Conservation (phyloP, 1,140 invertebrate genomes). For the Eurosta solidaginis region DNA sequence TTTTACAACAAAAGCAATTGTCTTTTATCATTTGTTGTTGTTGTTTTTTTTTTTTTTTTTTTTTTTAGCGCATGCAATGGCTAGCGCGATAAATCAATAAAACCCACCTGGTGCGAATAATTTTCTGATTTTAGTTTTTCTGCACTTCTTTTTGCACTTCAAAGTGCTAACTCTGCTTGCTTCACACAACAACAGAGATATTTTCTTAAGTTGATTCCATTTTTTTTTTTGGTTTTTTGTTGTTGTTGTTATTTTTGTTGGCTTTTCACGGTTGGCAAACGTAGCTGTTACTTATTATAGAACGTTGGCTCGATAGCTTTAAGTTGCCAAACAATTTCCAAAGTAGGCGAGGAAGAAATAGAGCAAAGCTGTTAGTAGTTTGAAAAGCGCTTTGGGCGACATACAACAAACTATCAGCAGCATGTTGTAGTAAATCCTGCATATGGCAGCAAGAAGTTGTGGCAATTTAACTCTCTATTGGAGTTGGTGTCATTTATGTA, state of each 20-base stretch:
- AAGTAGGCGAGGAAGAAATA: neutral
- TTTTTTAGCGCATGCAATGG: slow-evolving; percentile 5
- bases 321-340: neutral
- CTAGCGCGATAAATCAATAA: slow-evolving; percentile 33
- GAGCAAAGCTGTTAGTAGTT: slow-evolving; percentile 3
- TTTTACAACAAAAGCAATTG: neutral
- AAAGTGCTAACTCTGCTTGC: neutral
- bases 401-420: slow-evolving; percentile 17
- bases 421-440: slow-evolving; percentile 19
- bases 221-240: neutral
- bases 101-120: slow-evolving; percentile 35
- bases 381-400: slow-evolving; percentile 14
- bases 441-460: slow-evolving; percentile 20
- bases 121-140: slow-evolving; percentile 14
- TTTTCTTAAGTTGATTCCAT: neutral
- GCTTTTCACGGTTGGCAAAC: neutral
- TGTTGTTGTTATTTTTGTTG: neutral
- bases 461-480: slow-evolving; percentile 8
- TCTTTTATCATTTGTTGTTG: neutral
- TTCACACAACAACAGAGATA: slow-evolving; percentile 1
- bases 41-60: neutral
- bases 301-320: slow-evolving; percentile 1
- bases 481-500: slow-evolving; percentile 24
- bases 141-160: neutral
- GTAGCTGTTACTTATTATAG: neutral